Evolutionary conservation across 2,888 invertebrate species (phyloP).

Genomic region (Cotesia congregata): DNA sequence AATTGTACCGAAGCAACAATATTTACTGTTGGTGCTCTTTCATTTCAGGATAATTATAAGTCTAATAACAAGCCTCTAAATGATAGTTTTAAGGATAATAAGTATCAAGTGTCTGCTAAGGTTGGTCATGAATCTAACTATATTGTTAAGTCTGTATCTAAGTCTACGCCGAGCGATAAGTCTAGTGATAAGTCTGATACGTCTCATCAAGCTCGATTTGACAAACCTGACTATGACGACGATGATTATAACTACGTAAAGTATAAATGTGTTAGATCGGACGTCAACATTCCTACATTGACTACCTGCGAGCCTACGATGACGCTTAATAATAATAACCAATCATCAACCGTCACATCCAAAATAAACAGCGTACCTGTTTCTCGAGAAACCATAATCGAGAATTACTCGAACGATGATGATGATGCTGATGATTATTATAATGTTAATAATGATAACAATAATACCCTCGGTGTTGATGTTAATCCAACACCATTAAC

Average conservation of each 20-base stretch:
- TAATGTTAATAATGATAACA: conserved; percentile 35
- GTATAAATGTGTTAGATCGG: conserved; percentile 52
- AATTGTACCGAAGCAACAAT: conserved; percentile 70
- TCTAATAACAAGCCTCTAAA: conserved; percentile 56
- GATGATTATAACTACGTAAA: conserved; percentile 53
- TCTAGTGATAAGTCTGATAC: conserved; percentile 66
- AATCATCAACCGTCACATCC: conserved; percentile 68
- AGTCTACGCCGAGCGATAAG: conserved; percentile 67
- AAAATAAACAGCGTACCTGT: conserved; percentile 69
- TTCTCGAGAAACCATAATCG: conserved; percentile 55
- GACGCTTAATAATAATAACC: conserved; percentile 69
- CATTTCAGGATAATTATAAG: conserved; percentile 71
- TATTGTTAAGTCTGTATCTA: conserved; percentile 67
- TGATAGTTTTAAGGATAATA: conserved; percentile 57
- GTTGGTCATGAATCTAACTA: conserved; percentile 63
- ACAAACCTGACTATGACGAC: conserved; percentile 55
- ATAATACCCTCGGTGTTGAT: conserved; percentile 27
- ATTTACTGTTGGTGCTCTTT: conserved; percentile 72
- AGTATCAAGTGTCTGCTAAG: conserved; percentile 61
- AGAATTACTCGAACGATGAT: conserved; percentile 45
- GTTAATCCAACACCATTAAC: conserved; percentile 1
- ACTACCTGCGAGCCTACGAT: conserved; percentile 71
- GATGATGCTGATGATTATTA: conserved; percentile 28
- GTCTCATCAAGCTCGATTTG: conserved; percentile 58
- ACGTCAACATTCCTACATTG: conserved; percentile 69